Evolutionary conservation across 2,113 vertebrate species (phyloP).

Genomic region (Dipodomys spectabilis): DNA sequence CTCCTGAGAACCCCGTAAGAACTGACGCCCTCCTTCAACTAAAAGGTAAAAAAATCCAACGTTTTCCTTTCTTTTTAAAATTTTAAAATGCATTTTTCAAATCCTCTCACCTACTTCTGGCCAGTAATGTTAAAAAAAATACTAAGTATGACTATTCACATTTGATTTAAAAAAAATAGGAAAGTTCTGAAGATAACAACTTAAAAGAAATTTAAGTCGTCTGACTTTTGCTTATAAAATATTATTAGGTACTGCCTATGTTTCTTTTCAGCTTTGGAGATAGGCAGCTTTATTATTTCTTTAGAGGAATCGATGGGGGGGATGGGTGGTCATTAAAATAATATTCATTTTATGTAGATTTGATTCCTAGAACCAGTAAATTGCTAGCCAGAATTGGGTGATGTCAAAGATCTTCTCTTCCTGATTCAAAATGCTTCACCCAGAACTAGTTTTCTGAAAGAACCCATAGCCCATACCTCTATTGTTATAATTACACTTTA

Average conservation of each 20-base stretch:
- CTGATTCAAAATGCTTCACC: constrained; percentile 24
- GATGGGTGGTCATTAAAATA: not conserved
- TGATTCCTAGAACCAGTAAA: constrained; percentile 50
- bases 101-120: constrained; percentile 8
- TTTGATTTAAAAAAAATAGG: not conserved
- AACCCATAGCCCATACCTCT: not conserved
- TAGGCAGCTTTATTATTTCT: constrained; percentile 47
- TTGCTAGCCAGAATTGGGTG: not conserved
- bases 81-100: constrained; percentile 21
- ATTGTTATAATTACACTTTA: constrained; percentile 63
- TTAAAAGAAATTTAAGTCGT: constrained; percentile 48
- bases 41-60: constrained; percentile 73
- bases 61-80: not conserved
- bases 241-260: not conserved
- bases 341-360: constrained; percentile 61
- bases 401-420: constrained; percentile 48
- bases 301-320: constrained; percentile 33
- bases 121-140: not conserved
- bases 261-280: constrained; percentile 26
- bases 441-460: constrained; percentile 64
- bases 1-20: constrained; percentile 42
- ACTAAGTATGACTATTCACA: constrained; percentile 36
- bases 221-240: constrained; percentile 60
- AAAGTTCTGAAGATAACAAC: not conserved
- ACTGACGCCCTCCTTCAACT: constrained; percentile 40